A percentile compares a stretch with the other conserved stretches of the same genome.
Evolutionary conservation across 2,888 invertebrate genomes (phyloP).

Genomic region (Adelognathus sp.): DNA sequence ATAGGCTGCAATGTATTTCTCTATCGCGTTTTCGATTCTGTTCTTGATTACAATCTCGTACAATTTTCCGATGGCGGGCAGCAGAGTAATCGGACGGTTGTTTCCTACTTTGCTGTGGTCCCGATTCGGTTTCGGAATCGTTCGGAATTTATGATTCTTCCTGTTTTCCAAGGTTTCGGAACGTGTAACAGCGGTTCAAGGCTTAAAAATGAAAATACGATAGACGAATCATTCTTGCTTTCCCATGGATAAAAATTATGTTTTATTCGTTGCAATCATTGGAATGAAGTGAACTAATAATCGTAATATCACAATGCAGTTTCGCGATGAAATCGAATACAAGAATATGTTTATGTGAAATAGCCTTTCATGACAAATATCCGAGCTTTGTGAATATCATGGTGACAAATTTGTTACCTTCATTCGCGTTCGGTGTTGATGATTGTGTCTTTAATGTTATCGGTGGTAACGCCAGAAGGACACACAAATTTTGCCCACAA

Average conservation of each 20-base stretch:
- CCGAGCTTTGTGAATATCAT: background rate
- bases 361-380: background rate
- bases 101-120: no score
- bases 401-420: background rate
- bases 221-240: background rate
- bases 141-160: no score
- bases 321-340: conserved; percentile 11
- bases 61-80: no score
- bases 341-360: background rate
- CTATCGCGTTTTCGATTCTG: no score
- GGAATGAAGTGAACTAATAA: conserved; percentile 17
- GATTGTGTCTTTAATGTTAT: background rate
- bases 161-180: no score
- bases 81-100: no score
- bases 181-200: no score
- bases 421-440: background rate
- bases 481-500: background rate
- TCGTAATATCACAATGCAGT: conserved; percentile 52
- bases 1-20: no score
- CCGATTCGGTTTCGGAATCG: no score
- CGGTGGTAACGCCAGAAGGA: background rate
- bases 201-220: no score
- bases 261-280: conserved; percentile 29
- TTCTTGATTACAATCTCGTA: no score
- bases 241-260: background rate